phyloP scores from a whole-genome alignment of 2,797 vertebrate species.

The Coregonus ussuriensis region DNA sequence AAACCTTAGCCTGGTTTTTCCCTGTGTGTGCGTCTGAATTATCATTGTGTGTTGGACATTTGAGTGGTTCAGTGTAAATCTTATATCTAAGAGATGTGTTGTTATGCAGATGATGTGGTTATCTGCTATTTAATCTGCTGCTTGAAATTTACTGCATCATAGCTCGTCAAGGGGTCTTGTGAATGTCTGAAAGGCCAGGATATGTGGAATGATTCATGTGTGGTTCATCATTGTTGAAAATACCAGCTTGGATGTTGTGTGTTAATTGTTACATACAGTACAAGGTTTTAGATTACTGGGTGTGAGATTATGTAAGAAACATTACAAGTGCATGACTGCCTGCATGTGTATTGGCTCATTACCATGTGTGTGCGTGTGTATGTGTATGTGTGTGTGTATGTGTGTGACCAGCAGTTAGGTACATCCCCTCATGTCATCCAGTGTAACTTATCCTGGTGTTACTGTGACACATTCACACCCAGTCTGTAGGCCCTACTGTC shows the following conservation, averaged over 20 bases:
- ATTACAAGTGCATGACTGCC: background rate
- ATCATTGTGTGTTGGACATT: background rate
- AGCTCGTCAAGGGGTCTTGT: background rate
- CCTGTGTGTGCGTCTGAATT: no score
- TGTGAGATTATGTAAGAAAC: no score
- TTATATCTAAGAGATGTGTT: background rate
- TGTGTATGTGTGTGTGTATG: constrained; percentile 17
- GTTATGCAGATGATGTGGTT: background rate
- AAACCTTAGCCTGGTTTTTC: background rate
- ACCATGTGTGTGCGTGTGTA: background rate
- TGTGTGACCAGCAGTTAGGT: background rate
- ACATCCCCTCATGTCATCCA: background rate
- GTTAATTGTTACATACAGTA: background rate
- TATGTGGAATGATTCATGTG: no score
- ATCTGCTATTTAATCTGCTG: background rate
- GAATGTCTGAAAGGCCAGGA: background rate
- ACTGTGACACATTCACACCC: constrained; percentile 28
- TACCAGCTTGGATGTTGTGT: background rate
- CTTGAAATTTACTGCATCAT: background rate
- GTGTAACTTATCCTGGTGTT: constrained; percentile 8
- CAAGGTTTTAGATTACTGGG: no score
- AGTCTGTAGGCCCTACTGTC: background rate
- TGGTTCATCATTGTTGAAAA: background rate
- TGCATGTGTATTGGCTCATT: background rate
- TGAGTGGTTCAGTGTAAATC: background rate